Percentiles rank a stretch among this genome's conserved stretches.
These are phyloP conservation scores for Epizoanthus rinbou DNA, from an alignment of 92 coral and sea anemone species.

Conservation along the genomic window DNA sequence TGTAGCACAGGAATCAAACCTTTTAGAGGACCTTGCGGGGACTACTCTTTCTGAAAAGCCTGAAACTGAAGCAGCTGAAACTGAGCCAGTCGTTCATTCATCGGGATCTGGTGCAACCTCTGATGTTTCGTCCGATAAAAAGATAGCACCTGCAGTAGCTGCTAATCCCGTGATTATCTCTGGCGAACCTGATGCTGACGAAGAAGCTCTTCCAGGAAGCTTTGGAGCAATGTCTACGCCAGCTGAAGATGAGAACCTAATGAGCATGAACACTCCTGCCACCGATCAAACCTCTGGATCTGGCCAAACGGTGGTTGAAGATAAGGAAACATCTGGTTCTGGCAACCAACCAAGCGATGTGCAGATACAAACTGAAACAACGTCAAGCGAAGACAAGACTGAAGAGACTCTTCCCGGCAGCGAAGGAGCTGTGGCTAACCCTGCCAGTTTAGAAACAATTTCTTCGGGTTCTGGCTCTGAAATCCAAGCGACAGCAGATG, in stretches of 20 bases:
- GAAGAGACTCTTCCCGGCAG: slow-evolving; percentile 93
- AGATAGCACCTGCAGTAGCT: neutral
- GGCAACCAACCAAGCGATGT: slow-evolving; percentile 15
- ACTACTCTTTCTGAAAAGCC: neutral
- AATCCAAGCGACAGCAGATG: neutral
- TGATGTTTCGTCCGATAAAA: neutral
- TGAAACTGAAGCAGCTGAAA: neutral
- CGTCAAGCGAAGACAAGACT: slow-evolving; percentile 11
- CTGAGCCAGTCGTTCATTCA: neutral
- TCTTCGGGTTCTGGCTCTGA: slow-evolving; percentile 22
- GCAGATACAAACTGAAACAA: neutral
- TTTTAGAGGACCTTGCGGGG: slow-evolving; percentile 12
- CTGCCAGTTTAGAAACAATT: slow-evolving; percentile 39
- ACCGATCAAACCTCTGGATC: neutral
- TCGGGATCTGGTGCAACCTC: slow-evolving; percentile 12
- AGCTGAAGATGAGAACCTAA: slow-evolving; percentile 19
- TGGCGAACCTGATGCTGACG: slow-evolving; percentile 17
- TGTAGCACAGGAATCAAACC: neutral
- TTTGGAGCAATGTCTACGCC: slow-evolving; percentile 41
- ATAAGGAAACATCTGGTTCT: slow-evolving; percentile 49
- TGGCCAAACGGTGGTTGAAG: slow-evolving; percentile 7
- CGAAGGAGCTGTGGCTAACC: slow-evolving; percentile 73
- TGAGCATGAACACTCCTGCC: slow-evolving; percentile 33
- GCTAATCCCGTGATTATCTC: neutral
- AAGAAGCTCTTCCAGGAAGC: slow-evolving; percentile 47